Conservation (phyloP, 2,888 invertebrate species). For the Tenodera sinensis region DNA sequence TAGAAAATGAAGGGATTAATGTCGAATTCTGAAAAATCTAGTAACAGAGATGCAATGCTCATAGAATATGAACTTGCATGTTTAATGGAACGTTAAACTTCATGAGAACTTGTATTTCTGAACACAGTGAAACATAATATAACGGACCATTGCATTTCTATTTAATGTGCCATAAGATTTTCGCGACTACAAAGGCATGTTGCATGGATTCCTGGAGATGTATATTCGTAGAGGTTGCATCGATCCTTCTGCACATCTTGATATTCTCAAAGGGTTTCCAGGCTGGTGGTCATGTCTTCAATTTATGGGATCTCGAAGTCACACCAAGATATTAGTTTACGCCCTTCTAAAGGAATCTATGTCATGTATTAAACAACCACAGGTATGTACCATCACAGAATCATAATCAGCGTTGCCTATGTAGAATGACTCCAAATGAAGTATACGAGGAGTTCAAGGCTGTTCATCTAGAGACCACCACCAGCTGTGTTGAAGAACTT, state of each 20-base stretch:
- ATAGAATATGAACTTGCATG: too few relatives aligned
- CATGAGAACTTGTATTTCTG: too few relatives aligned
- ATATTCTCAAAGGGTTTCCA: background rate
- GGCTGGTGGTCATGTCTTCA: background rate
- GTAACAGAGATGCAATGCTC: too few relatives aligned
- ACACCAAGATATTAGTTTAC: background rate
- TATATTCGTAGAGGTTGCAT: background rate
- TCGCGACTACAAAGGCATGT: background rate
- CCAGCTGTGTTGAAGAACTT: too few relatives aligned
- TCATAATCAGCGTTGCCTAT: background rate
- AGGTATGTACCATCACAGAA: background rate
- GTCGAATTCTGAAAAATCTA: too few relatives aligned
- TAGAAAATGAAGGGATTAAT: too few relatives aligned
- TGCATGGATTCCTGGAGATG: background rate
- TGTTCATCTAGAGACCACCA: too few relatives aligned
- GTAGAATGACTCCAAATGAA: background rate
- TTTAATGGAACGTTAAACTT: too few relatives aligned
- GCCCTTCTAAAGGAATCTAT: background rate
- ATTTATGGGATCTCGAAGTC: background rate
- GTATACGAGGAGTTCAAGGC: accelerated
- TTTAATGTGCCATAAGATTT: too few relatives aligned
- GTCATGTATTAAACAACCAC: background rate
- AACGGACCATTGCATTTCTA: too few relatives aligned
- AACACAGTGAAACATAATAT: too few relatives aligned
- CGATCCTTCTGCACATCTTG: background rate